Conservation (phyloP, 92 coral and sea anemone species). For the Zoanthus sociatus region DNA sequence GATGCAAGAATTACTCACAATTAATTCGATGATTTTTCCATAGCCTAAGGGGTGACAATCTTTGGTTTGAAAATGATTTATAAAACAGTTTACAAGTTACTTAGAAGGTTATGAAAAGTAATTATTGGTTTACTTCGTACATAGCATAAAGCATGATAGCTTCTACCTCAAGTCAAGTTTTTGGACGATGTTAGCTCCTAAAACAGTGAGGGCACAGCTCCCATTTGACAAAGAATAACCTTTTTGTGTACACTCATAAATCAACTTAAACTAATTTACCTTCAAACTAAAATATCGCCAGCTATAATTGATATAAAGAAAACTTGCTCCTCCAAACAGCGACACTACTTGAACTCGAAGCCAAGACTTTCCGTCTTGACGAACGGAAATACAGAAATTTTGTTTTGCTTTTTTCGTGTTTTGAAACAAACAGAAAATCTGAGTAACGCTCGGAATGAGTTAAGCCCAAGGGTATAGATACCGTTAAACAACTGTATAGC, state of each 20-base stretch:
- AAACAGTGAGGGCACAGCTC: background rate
- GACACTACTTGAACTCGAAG: background rate
- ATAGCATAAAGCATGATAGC: background rate
- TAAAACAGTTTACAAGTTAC: background rate
- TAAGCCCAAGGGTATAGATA: slow-evolving; percentile 5
- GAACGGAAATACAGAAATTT: slow-evolving; percentile 34
- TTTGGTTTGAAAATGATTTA: too few relatives aligned
- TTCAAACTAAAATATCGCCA: background rate
- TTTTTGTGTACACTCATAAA: background rate
- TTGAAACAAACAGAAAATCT: slow-evolving; percentile 28
- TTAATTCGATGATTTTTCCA: background rate
- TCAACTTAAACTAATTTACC: slow-evolving; percentile 32
- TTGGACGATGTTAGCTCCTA: background rate
- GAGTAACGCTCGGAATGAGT: slow-evolving; percentile 25
- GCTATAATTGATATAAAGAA: background rate
- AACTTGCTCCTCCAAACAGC: background rate
- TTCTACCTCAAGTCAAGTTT: slow-evolving; percentile 20
- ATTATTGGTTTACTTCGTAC: background rate
- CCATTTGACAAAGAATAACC: background rate
- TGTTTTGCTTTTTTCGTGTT: slow-evolving; percentile 30
- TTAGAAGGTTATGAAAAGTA: background rate
- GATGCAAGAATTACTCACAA: background rate
- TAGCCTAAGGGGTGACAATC: background rate
- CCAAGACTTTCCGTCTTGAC: background rate
- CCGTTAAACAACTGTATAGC: background rate